A percentile compares a stretch with the other conserved stretches of the same genome.
Conservation (phyloP, 1,140 invertebrate genomes). For the Phenacoccus solenopsis region DNA sequence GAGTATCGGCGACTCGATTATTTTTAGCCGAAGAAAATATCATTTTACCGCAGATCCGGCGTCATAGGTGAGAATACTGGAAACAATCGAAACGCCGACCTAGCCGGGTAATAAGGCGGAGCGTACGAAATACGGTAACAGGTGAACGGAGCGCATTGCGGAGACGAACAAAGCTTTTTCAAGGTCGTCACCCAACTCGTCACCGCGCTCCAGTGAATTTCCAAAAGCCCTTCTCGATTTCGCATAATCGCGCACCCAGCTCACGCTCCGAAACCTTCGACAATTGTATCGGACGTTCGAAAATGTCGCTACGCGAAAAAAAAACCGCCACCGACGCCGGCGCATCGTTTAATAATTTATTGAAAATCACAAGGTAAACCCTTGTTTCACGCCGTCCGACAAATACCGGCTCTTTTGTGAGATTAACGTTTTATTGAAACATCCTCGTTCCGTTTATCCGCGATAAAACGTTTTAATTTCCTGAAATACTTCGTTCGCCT, state of each 20-base stretch:
- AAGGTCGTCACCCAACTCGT: not conserved
- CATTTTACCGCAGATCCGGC: not conserved
- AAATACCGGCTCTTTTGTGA: not conserved
- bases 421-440: not conserved
- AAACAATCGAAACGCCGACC: not conserved
- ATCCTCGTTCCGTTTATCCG: not conserved
- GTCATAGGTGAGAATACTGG: not conserved
- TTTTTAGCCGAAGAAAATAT: not conserved
- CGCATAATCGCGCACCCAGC: not conserved
- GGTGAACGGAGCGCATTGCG: not conserved
- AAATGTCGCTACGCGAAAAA: no score
- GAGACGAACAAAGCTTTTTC: not conserved
- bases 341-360: not conserved
- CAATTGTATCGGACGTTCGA: not conserved
- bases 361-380: not conserved
- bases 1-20: not conserved
- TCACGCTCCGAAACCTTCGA: not conserved
- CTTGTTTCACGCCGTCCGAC: not conserved
- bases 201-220: not conserved
- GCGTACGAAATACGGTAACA: not conserved
- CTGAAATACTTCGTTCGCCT: not conserved
- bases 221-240: not conserved
- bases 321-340: not conserved
- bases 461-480: slow-evolving; percentile 3
- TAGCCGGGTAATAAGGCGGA: not conserved